Evolutionary conservation across 2,797 vertebrate species (phyloP).

Genomic region (Danio jaintianensis): DNA sequence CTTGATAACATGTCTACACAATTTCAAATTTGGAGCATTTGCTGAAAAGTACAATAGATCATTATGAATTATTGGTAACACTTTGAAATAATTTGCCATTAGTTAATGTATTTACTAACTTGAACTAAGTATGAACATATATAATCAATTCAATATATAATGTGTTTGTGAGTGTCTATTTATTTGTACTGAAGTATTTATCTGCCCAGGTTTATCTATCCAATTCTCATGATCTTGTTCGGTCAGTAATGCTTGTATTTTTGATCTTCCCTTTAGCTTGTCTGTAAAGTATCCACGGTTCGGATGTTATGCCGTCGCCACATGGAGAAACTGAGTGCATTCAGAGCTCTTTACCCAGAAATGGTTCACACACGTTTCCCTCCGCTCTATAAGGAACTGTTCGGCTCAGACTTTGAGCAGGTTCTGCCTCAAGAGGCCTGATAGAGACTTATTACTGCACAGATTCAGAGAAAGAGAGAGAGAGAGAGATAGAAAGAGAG

Average conservation of each 20-base stretch:
- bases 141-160: neutral
- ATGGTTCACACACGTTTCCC: conserved; percentile 91
- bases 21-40: too few relatives aligned
- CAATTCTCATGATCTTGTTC: neutral
- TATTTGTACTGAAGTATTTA: neutral
- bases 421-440: conserved; percentile 86
- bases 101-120: too few relatives aligned
- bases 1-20: too few relatives aligned
- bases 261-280: conserved; percentile 79
- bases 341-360: conserved; percentile 92
- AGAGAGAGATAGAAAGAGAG: conserved; percentile 5
- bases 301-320: conserved; percentile 90
- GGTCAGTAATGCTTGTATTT: neutral
- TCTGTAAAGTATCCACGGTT: conserved; percentile 90
- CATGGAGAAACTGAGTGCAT: conserved; percentile 91
- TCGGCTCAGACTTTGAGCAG: conserved; percentile 92
- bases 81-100: too few relatives aligned
- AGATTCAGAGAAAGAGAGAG: conserved; percentile 23
- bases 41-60: too few relatives aligned
- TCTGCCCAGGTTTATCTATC: neutral
- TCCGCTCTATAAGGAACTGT: conserved; percentile 94
- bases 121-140: too few relatives aligned
- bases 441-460: conserved; percentile 72
- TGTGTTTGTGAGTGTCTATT: neutral
- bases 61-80: too few relatives aligned